Percentiles rank a stretch among this genome's conserved stretches.
Evolutionary conservation across 2,888 invertebrate species (phyloP).

Genomic region (Drosophila mimica): DNA sequence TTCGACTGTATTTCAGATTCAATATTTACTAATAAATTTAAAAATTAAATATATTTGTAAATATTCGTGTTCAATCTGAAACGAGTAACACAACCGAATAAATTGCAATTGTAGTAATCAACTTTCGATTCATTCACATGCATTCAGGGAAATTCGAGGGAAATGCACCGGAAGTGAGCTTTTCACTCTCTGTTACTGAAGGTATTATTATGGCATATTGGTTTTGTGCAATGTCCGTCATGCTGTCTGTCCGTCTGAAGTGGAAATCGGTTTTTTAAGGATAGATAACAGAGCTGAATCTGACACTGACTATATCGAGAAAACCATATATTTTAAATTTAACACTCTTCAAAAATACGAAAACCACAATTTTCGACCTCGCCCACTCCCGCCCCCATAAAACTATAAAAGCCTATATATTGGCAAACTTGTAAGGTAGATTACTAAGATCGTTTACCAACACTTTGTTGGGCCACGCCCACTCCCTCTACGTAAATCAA

Average conservation of each 20-base stretch:
- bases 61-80: neutral
- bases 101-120: neutral
- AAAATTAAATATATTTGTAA: neutral
- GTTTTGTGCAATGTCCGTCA: too few relatives aligned
- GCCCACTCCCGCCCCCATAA: too few relatives aligned
- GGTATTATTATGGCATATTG: neutral
- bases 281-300: too few relatives aligned
- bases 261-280: neutral
- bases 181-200: neutral
- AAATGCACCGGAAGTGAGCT: constrained; percentile 20
- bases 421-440: neutral
- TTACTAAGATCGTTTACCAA: neutral
- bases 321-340: too few relatives aligned
- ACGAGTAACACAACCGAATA: neutral
- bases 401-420: too few relatives aligned
- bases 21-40: neutral
- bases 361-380: too few relatives aligned
- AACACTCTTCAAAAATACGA: too few relatives aligned
- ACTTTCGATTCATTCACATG: neutral
- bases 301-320: too few relatives aligned
- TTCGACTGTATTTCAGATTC: neutral
- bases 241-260: neutral
- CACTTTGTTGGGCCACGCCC: too few relatives aligned
- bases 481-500: neutral
- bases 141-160: neutral